Conservation (phyloP, 2,797 vertebrate species). For the Cirrhinus molitorella region DNA sequence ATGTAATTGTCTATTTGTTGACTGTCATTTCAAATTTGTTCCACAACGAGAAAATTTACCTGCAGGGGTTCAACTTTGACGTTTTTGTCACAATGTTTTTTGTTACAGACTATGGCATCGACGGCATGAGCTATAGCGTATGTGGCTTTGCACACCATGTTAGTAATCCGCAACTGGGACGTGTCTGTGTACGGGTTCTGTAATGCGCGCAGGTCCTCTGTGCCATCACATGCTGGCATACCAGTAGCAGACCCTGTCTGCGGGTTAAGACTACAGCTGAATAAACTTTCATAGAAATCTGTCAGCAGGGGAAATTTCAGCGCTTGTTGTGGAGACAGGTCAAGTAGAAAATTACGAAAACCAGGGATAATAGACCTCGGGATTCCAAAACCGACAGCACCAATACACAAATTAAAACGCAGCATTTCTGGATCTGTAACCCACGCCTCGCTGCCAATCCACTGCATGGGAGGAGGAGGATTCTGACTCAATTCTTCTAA, state of each 20-base stretch:
- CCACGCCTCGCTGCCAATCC: slow-evolving; percentile 77
- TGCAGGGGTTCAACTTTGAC: slow-evolving; percentile 60
- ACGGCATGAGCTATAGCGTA: slow-evolving; percentile 77
- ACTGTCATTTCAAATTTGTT: neutral
- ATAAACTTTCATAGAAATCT: slow-evolving; percentile 72
- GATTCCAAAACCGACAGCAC: slow-evolving; percentile 72
- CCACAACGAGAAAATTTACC: slow-evolving; percentile 58
- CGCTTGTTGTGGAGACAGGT: slow-evolving; percentile 60
- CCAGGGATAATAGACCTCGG: slow-evolving; percentile 70
- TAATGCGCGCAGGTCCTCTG: slow-evolving; percentile 66
- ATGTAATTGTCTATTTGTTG: neutral
- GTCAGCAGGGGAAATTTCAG: slow-evolving; percentile 63
- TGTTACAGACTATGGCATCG: slow-evolving; percentile 66
- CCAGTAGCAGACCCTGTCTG: slow-evolving; percentile 1
- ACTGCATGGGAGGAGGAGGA: slow-evolving; percentile 68
- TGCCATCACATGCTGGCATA: slow-evolving; percentile 65
- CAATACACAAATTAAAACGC: slow-evolving; percentile 64
- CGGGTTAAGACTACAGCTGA: slow-evolving; percentile 61
- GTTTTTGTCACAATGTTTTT: slow-evolving; percentile 63
- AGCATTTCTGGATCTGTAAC: slow-evolving; percentile 67
- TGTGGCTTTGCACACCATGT: slow-evolving; percentile 79
- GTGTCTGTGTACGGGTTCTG: slow-evolving; percentile 71
- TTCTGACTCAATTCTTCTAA: slow-evolving; percentile 66
- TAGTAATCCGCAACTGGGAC: slow-evolving; percentile 72
- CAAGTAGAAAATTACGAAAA: slow-evolving; percentile 70